Evolutionary conservation across 2,797 vertebrate species (phyloP), one percentile per base, ranked within the genome.

Genomic region (Buphagus erythrorhynchus): DNA sequence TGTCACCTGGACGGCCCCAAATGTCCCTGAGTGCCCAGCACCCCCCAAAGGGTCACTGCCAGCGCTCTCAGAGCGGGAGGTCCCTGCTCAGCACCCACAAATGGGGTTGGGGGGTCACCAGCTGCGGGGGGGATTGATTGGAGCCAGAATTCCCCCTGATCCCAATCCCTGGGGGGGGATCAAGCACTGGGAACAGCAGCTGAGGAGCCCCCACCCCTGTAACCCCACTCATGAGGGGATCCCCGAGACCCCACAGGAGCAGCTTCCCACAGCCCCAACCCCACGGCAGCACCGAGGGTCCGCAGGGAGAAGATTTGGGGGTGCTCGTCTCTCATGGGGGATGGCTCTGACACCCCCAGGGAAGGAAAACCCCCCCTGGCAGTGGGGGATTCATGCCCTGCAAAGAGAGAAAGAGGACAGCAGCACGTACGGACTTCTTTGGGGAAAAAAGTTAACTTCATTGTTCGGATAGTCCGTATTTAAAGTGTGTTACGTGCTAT

Each of bases 301-400:
- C 20, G 28, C 31, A 10, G 57, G 13, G 69, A 48, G 25, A 28
- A n/a, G 40, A 0, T 63, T 24, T 13, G 13, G 8, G 2, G 19
- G 1, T 6, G 6, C 77, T 80, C 11, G 0, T 7, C 22, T 45
- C 26, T 82, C 42, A 0, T 0, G 2, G 73, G 29, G 65, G 38
- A n/a, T 4, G 3, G 35, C 6, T 29, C 54, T 21, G 82, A 18
- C 17, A 7, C 12, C 6, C 42, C 35, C 3, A 0, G 22, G 33
- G 33, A 38, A 46, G 1, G 4, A 24, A 25, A 1, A 4, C 21
- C 1, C 84, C 9, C 9, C 5, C 12, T 6, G 1, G 35, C 16
- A 46, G 40, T 0, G 12, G n/a, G 11, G 28, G 48, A 35, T 55
- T 58, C 49, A 3, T 1, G 0, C 2, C 11, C 29, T 0, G 3